Conservation (phyloP, 2,113 vertebrate genomes). For the Hyla sarda region DNA sequence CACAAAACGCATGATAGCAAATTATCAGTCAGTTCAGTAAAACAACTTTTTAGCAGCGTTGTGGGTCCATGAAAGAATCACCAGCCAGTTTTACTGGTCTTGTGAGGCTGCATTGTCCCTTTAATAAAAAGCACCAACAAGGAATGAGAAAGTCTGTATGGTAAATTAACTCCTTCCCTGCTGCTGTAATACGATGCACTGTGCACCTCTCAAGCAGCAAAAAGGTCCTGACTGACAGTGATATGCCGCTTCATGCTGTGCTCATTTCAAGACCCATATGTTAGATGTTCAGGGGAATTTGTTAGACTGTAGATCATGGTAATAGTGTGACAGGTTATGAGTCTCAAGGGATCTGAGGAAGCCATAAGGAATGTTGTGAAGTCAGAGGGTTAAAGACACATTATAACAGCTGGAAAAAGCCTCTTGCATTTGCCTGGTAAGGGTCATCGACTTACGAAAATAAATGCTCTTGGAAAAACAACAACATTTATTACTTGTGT, state of each 20-base stretch:
- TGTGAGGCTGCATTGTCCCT: not conserved
- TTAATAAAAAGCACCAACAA: conserved; percentile 28
- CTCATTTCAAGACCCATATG: conserved; percentile 83
- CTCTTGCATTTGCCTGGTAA: conserved; percentile 71
- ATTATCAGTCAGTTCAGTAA: not conserved
- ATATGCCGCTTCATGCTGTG: conserved; percentile 79
- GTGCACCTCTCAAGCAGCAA: conserved; percentile 71
- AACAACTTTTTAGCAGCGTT: not conserved
- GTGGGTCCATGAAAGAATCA: not conserved
- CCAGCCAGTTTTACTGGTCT: not conserved
- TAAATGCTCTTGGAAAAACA: conserved; percentile 57
- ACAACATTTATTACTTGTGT: conserved; percentile 40
- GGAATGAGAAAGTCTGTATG: not conserved
- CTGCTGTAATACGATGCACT: conserved; percentile 37
- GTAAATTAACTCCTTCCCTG: conserved; percentile 25
- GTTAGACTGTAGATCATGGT: conserved; percentile 80
- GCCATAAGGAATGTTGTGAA: conserved; percentile 81
- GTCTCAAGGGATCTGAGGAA: conserved; percentile 80
- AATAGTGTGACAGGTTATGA: conserved; percentile 75
- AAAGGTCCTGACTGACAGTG: conserved; percentile 78
- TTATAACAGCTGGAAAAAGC: conserved; percentile 87
- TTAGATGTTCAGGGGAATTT: conserved; percentile 82
- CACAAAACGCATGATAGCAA: not conserved
- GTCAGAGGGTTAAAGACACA: conserved; percentile 88
- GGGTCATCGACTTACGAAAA: conserved; percentile 78